phyloP scores from a whole-genome alignment of 2,888 invertebrate genomes.

The Cheilosia pagana region DNA sequence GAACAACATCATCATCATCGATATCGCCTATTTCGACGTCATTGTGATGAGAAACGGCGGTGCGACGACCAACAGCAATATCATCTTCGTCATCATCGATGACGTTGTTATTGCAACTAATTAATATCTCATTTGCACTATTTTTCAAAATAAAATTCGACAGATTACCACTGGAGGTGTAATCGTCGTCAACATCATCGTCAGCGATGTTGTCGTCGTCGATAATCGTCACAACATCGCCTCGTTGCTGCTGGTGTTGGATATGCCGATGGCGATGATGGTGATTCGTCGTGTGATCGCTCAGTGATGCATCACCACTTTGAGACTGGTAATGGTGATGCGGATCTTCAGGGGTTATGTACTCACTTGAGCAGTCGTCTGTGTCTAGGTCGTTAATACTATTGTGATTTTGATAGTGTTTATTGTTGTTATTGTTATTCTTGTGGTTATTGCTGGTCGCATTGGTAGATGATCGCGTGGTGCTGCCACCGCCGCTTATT shows the following conservation, averaged over 20 bases:
- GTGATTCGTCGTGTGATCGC: conserved; percentile 33
- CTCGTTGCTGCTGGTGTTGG: conserved; percentile 40
- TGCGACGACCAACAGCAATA: conserved; percentile 42
- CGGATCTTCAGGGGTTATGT: conserved; percentile 53
- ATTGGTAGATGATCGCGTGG: neutral
- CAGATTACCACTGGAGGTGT: conserved; percentile 46
- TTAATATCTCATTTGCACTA: conserved; percentile 73
- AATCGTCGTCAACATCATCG: conserved; percentile 63
- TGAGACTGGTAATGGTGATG: conserved; percentile 46
- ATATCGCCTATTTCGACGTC: conserved; percentile 54
- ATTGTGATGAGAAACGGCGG: conserved; percentile 20
- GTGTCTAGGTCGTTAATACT: conserved; percentile 51
- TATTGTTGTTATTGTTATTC: conserved; percentile 45
- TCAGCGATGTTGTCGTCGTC: conserved; percentile 54
- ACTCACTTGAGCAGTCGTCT: conserved; percentile 59
- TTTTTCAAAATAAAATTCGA: conserved; percentile 71
- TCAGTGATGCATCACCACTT: conserved; percentile 39
- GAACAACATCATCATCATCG: conserved; percentile 54
- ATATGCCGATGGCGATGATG: conserved; percentile 47
- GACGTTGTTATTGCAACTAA: conserved; percentile 69
- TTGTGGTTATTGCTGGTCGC: neutral
- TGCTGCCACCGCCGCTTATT: conserved; percentile 21
- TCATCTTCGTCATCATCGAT: conserved; percentile 71
- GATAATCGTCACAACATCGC: conserved; percentile 56
- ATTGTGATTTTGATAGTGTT: conserved; percentile 48